Evolutionary conservation across 2,797 vertebrate genomes (phyloP).

Genomic region (Salarias fasciatus): DNA sequence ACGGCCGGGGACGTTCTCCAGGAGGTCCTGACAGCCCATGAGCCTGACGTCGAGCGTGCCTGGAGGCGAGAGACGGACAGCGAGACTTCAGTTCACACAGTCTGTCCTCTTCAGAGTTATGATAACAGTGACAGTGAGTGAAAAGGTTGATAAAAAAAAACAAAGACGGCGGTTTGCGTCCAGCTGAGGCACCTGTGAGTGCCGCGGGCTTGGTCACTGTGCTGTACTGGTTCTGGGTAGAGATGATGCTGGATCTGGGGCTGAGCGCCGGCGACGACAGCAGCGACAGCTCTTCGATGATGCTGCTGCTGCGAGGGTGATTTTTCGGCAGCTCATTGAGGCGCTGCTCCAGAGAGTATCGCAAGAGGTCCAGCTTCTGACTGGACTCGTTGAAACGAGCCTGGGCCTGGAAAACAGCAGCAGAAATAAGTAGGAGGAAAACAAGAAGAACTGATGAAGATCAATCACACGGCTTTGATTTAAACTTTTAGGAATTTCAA

Average conservation of each 20-base stretch:
- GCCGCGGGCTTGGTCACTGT: slow-evolving; percentile 96
- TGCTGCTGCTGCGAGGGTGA: slow-evolving; percentile 94
- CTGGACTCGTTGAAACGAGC: slow-evolving; percentile 96
- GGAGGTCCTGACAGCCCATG: slow-evolving; percentile 87
- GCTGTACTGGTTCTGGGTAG: slow-evolving; percentile 94
- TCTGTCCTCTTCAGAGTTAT: background rate
- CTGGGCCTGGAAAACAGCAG: slow-evolving; percentile 85
- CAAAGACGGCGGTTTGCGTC: background rate
- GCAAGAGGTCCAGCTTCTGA: slow-evolving; percentile 95
- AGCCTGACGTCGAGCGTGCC: slow-evolving; percentile 83
- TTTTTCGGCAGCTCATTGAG: slow-evolving; percentile 94
- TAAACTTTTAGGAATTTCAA: too few relatives aligned
- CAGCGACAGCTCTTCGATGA: slow-evolving; percentile 93
- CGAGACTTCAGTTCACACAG: background rate
- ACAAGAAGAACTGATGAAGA: slow-evolving; percentile 2
- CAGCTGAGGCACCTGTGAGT: slow-evolving; percentile 91
- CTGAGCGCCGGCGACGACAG: slow-evolving; percentile 92
- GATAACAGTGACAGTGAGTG: too few relatives aligned
- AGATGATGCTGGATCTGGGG: slow-evolving; percentile 92
- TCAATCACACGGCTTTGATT: background rate
- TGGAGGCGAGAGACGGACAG: slow-evolving; percentile 39
- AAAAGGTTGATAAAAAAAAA: too few relatives aligned
- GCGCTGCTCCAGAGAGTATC: slow-evolving; percentile 94
- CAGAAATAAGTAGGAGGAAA: background rate
- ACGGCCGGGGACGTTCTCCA: slow-evolving; percentile 89